These are phyloP conservation scores for Silurus aristotelis DNA, from an alignment of 2,797 vertebrate genomes.

Conservation along the genomic window DNA sequence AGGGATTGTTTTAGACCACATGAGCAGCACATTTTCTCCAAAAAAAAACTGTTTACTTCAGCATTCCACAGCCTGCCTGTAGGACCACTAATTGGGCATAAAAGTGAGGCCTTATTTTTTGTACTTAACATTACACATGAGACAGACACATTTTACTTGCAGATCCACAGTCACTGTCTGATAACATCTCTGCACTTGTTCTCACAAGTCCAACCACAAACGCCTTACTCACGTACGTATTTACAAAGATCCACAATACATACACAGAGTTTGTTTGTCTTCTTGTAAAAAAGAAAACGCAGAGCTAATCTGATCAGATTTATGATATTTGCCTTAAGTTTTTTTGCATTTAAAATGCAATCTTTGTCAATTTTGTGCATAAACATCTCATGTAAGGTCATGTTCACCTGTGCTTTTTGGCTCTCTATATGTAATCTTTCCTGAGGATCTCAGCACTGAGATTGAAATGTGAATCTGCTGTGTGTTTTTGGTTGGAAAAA, in stretches of 20 bases:
- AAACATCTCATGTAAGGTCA: constrained; percentile 11
- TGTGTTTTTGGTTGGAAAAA: not conserved
- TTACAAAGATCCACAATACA: constrained; percentile 23
- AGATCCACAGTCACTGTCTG: constrained; percentile 19
- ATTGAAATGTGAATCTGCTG: not conserved
- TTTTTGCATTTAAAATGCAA: constrained; percentile 5
- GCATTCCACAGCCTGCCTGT: constrained; percentile 44
- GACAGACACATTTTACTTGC: constrained; percentile 14
- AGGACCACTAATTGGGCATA: constrained; percentile 52
- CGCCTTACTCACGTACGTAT: constrained; percentile 25
- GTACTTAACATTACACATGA: constrained; percentile 20
- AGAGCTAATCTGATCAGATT: not conserved
- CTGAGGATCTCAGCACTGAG: not conserved
- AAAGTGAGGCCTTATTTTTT: constrained; percentile 45
- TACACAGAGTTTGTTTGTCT: constrained; percentile 14
- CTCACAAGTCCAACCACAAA: constrained; percentile 41
- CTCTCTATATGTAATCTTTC: not conserved
- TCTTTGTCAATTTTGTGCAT: not conserved
- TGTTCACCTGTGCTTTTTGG: not conserved
- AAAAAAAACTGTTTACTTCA: constrained; percentile 46
- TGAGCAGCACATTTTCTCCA: constrained; percentile 48
- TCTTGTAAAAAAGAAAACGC: constrained; percentile 4
- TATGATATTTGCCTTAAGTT: not conserved
- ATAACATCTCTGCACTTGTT: constrained; percentile 34
- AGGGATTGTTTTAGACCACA: constrained; percentile 45